These are phyloP conservation scores for Tapirus terrestris DNA, from an alignment of 2,113 vertebrate genomes.

Conservation along the genomic window DNA sequence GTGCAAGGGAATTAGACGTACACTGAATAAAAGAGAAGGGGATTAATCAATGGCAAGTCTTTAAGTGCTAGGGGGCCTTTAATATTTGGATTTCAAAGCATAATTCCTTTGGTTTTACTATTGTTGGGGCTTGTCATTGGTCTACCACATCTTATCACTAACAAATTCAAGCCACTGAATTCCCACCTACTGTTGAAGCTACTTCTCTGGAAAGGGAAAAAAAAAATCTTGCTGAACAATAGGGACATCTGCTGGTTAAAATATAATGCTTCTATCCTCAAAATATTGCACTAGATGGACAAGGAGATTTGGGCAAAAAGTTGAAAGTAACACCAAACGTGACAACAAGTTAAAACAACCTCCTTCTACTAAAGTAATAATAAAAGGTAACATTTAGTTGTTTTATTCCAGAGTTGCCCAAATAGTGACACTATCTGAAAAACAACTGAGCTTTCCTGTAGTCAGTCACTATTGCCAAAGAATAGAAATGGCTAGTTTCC, in stretches of 20 bases:
- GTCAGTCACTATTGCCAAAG: background rate
- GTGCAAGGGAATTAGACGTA: background rate
- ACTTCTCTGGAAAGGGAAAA: background rate
- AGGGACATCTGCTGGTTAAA: constrained; percentile 84
- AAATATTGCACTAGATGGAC: background rate
- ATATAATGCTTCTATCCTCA: background rate
- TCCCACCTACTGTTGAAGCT: background rate
- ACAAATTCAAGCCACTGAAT: constrained; percentile 34
- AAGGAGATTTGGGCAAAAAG: constrained; percentile 27
- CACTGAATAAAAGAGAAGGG: background rate
- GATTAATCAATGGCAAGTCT: background rate
- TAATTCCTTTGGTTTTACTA: constrained; percentile 3
- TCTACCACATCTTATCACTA: background rate
- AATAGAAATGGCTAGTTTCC: background rate
- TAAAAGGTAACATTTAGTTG: background rate
- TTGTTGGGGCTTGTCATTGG: background rate
- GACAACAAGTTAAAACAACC: background rate
- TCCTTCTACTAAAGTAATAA: background rate
- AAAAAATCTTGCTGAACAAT: constrained; percentile 55
- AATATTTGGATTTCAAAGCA: constrained; percentile 53
- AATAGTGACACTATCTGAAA: background rate
- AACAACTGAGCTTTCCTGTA: background rate
- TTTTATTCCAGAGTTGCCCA: constrained; percentile 27
- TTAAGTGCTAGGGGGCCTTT: background rate
- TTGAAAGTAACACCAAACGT: background rate